Evolutionary conservation across 2,888 invertebrate genomes (phyloP).

Genomic region (Oscheius myriophilus): DNA sequence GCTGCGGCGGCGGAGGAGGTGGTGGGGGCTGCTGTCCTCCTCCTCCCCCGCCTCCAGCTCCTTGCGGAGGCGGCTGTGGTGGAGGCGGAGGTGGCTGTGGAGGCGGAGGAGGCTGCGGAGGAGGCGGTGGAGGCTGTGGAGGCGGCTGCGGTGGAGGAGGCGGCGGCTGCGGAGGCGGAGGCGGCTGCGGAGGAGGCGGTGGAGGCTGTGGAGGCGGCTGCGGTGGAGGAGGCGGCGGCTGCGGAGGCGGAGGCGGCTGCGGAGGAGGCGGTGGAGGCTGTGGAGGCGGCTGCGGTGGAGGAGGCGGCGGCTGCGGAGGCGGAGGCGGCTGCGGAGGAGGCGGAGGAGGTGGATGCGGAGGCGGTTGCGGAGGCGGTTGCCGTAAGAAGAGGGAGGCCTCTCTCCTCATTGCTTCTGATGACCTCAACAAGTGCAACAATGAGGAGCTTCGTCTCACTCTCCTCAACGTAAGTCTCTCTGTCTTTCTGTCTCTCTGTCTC

Average conservation of each 20-base stretch:
- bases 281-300: too few species aligned
- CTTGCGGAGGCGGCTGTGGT: background rate
- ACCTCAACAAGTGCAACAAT: conserved; percentile 49
- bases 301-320: background rate
- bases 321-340: conserved; percentile 1
- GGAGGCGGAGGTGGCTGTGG: background rate
- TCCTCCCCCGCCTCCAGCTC: conserved; percentile 6
- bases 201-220: conserved; percentile 1
- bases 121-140: conserved; percentile 5
- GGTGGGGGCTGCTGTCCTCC: conserved; percentile 2
- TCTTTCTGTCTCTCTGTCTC: background rate
- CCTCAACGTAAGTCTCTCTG: conserved; percentile 27
- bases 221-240: conserved; percentile 1
- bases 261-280: conserved; percentile 6
- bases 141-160: conserved; percentile 7
- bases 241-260: background rate
- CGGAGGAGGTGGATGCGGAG: background rate
- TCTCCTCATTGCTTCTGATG: conserved; percentile 44
- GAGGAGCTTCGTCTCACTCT: conserved; percentile 49
- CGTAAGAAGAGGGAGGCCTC: conserved; percentile 52
- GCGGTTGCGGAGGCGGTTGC: conserved; percentile 35
- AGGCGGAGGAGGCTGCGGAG: conserved; percentile 8
- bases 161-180: background rate
- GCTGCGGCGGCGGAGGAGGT: conserved; percentile 17
- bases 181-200: background rate